A percentile compares a stretch with the other conserved stretches of the same genome.
phyloP scores from a whole-genome alignment of 2,797 vertebrate species.

The Melanotaenia maccullochi region DNA sequence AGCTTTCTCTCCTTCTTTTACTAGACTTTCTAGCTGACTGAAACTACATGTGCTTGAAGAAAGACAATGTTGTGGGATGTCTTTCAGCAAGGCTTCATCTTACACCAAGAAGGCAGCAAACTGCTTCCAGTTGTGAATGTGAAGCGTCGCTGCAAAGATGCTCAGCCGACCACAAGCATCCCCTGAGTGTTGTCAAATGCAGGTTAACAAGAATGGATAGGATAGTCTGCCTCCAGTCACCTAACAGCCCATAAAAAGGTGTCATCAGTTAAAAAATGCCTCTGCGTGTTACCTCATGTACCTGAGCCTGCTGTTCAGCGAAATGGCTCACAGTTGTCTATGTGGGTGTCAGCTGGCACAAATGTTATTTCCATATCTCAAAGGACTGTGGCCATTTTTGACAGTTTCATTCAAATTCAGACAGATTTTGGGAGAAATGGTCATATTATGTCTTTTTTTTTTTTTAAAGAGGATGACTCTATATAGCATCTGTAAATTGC shows the following conservation, averaged over 20 bases:
- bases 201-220: constrained; percentile 18
- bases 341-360: constrained; percentile 45
- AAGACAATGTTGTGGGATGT: constrained; percentile 5
- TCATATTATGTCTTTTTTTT: background rate
- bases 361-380: background rate
- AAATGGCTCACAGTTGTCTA: constrained; percentile 19
- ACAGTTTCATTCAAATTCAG: constrained; percentile 24
- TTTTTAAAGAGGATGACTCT: background rate
- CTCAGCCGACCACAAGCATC: constrained; percentile 8
- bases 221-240: background rate
- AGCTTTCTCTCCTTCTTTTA: background rate
- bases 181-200: constrained; percentile 29
- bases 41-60: constrained; percentile 9
- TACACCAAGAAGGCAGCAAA: constrained; percentile 10
- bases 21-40: constrained; percentile 4
- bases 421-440: background rate
- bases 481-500: background rate
- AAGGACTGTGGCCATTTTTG: background rate
- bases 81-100: constrained; percentile 14
- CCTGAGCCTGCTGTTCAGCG: constrained; percentile 18
- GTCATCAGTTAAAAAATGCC: constrained; percentile 25
- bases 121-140: constrained; percentile 20
- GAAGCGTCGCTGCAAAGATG: constrained; percentile 15
- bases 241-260: constrained; percentile 26
- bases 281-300: constrained; percentile 8